Evolutionary conservation across 2,797 vertebrate species (phyloP).

Genomic region (Anguilla pacifica): DNA sequence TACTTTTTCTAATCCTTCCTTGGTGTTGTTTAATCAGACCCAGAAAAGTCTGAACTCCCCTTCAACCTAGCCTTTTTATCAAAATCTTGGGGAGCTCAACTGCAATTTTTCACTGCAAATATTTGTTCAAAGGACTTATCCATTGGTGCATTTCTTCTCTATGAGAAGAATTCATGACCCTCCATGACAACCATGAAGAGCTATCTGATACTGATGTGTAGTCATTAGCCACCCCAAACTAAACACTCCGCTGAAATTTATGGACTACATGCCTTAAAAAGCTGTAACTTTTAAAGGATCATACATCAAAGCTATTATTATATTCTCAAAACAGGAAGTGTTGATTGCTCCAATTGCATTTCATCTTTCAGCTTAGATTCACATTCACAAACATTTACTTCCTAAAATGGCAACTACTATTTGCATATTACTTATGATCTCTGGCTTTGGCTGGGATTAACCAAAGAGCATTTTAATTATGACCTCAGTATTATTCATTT

Average conservation of each 20-base stretch:
- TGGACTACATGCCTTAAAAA: neutral
- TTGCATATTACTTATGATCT: slow-evolving; percentile 15
- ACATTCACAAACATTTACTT: neutral
- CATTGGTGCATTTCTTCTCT: neutral
- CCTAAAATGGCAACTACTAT: slow-evolving; percentile 11
- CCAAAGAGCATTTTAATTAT: neutral
- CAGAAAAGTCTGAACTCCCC: slow-evolving; percentile 3
- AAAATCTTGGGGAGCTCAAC: neutral
- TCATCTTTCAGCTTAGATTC: neutral
- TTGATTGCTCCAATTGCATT: neutral
- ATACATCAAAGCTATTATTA: neutral
- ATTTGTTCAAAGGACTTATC: neutral
- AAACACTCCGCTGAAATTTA: neutral
- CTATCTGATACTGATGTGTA: neutral
- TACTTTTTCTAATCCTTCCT: neutral
- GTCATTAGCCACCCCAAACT: neutral
- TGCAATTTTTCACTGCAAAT: neutral
- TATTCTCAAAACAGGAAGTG: neutral
- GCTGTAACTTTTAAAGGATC: neutral
- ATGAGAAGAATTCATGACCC: neutral
- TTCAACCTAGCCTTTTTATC: neutral
- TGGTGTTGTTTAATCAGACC: neutral
- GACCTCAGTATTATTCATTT: slow-evolving; percentile 10
- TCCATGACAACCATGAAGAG: neutral
- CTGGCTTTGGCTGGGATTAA: slow-evolving; percentile 22